Conservation (phyloP, 2,113 vertebrate genomes). For the Mus musculus region GRCm39 chr1:174133501-174134000, state of each 20-base stretch:
- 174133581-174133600: not conserved
- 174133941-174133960: not conserved
- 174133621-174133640: not conserved
- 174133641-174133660: not conserved
- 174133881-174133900: constrained; percentile 4
- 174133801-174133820: not conserved
- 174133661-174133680: not conserved
- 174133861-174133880: not conserved
- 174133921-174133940: not conserved
- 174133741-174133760: not conserved
- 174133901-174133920: not conserved
- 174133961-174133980: constrained; percentile 48
- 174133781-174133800: not conserved
- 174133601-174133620: not conserved
- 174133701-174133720: not conserved
- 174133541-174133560: not conserved
- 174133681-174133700: not conserved
- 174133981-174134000: not conserved
- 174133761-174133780: not conserved
- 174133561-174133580: not conserved
- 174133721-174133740: not conserved
- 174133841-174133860: not conserved
- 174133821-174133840: not conserved
- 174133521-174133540: not conserved
- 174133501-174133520: not conserved